Evolutionary conservation across 2,797 vertebrate genomes (phyloP), one percentile per base, ranked within the genome.

Genomic region (Gallinago stenura): DNA sequence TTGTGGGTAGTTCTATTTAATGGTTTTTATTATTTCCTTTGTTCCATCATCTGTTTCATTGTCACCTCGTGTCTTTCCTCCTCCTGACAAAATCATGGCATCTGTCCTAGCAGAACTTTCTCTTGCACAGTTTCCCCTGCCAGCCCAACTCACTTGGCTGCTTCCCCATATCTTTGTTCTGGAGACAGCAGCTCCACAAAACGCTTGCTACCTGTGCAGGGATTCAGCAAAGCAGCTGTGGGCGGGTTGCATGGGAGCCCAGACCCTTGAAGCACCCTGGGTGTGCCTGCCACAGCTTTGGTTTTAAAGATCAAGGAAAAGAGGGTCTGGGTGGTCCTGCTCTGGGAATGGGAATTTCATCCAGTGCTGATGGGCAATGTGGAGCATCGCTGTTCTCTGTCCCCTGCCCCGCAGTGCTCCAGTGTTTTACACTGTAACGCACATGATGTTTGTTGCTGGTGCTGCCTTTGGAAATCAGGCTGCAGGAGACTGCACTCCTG

Each of bases 361-460:
- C 3, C 4, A 3, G 17, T 7, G 18, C 11, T 13, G 18, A 25
- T 5, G 9, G 20, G 28, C 1, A 1, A 17, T 1, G 0, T 41
- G 37, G n/a, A 69, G 61, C 5, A 0, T 1, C 0, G 3, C 37
- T 20, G 51, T 5, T 41, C 18, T 64, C 28, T 1, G 0, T 61
- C 15, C 7, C 25, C 30, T 18, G 6, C 24, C 15, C 22, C 9
- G 3, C 0, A 4, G 24, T 33, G 31, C 11, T 87, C 21, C 21
- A 48, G 46, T 57, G 20, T 43, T 26, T 26, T 30, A 26, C 3
- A 15, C 15, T 18, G 11, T 8, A 41, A 35, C 3, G 4, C 18
- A 37, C 8, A 6, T 0, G 6, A 16, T 0, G 1, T 26, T 61
- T 62, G 28, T 54, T 61, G 37, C 16, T 0, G 0, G 12, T 33